Percentiles rank a stretch among this genome's conserved stretches.
Conservation (phyloP, 2,113 vertebrate species). For the Albula goreensis region DNA sequence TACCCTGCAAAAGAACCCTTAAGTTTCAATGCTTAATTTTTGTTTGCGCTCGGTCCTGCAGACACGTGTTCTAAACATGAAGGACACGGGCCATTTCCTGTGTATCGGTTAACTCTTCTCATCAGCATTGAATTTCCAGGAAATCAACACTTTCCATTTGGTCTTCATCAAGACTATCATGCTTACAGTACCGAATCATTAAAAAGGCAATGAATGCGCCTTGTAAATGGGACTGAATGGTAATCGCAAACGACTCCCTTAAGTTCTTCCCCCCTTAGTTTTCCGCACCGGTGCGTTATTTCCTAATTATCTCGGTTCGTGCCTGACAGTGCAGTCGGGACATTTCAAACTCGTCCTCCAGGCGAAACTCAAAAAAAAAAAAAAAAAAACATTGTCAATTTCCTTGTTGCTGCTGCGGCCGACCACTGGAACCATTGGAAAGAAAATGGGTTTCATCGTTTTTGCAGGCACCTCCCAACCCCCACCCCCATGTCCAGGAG, state of each 20-base stretch:
- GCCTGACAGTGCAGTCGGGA: slow-evolving; percentile 48
- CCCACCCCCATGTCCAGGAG: neutral
- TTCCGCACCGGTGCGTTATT: slow-evolving; percentile 62
- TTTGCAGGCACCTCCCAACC: neutral
- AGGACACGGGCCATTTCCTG: neutral
- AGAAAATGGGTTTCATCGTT: neutral
- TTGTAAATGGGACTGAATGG: slow-evolving; percentile 43
- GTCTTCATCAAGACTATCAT: slow-evolving; percentile 1
- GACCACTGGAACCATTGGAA: neutral
- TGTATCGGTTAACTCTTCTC: slow-evolving; percentile 7
- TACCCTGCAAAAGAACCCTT: neutral
- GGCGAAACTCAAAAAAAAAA: slow-evolving; percentile 30
- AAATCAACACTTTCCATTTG: slow-evolving; percentile 25
- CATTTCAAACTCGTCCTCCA: slow-evolving; percentile 49
- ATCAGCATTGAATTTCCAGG: neutral
- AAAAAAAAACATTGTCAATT: slow-evolving; percentile 27
- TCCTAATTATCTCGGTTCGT: slow-evolving; percentile 58
- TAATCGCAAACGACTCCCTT: slow-evolving; percentile 59
- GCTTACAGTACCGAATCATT: slow-evolving; percentile 51
- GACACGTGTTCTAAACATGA: neutral
- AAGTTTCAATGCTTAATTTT: neutral
- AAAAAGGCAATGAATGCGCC: slow-evolving; percentile 43
- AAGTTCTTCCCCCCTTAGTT: slow-evolving; percentile 53
- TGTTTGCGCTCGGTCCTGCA: neutral
- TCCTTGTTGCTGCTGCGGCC: slow-evolving; percentile 24